phyloP scores from a whole-genome alignment of 2,888 invertebrate genomes.

The Acrobeloides nanus region DNA sequence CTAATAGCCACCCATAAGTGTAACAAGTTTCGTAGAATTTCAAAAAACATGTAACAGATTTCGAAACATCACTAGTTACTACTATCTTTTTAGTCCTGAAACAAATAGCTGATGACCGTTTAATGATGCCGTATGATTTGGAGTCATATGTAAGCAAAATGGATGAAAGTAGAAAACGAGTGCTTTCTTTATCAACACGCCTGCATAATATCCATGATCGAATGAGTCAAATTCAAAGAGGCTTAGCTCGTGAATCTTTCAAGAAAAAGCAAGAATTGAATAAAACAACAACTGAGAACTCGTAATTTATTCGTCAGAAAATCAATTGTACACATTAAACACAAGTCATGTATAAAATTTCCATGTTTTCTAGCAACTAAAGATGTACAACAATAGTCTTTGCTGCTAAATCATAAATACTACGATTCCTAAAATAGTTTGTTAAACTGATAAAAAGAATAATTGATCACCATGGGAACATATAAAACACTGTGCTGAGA shows the following conservation, averaged over 20 bases:
- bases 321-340: no score
- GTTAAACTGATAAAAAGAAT: no score
- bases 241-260: conserved; percentile 35
- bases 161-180: conserved; percentile 35
- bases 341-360: no score
- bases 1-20: no score
- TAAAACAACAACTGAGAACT: no score
- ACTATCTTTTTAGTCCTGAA: conserved; percentile 26
- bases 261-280: conserved; percentile 26
- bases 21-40: no score
- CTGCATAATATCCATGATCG: conserved; percentile 32
- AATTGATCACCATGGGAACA: no score
- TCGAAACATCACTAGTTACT: no score
- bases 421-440: conserved; percentile 40
- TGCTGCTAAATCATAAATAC: conserved; percentile 42
- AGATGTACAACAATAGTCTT: conserved; percentile 38
- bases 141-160: conserved; percentile 35
- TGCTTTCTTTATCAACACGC: no score
- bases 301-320: no score
- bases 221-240: conserved; percentile 33
- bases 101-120: conserved; percentile 30
- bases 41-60: no score
- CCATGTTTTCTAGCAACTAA: no score
- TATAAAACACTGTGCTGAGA: conserved; percentile 40
- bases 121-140: conserved; percentile 29